Conservation (phyloP, 2,888 invertebrate genomes). For the Tricholauxania praeusta region DNA sequence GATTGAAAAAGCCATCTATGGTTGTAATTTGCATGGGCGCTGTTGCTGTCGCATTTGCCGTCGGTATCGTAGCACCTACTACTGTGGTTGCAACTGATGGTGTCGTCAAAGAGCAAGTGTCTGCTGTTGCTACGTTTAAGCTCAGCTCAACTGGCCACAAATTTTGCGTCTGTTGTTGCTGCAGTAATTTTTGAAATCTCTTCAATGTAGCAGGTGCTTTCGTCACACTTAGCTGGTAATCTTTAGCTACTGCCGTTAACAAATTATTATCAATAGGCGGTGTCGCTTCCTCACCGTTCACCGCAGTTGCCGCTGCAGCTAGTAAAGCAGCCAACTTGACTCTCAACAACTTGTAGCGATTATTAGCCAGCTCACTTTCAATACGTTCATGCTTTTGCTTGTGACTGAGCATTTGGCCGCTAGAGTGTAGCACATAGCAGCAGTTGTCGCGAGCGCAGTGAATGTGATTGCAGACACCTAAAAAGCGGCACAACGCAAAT, state of each 20-base stretch:
- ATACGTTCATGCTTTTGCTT: slow-evolving; percentile 95
- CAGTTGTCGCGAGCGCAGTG: slow-evolving; percentile 95
- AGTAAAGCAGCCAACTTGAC: slow-evolving; percentile 7
- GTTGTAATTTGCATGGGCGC: slow-evolving; percentile 40
- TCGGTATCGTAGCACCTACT: neutral
- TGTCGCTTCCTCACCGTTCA: neutral
- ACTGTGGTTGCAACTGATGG: no score
- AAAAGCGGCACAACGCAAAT: slow-evolving; percentile 78
- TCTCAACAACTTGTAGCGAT: slow-evolving; percentile 3
- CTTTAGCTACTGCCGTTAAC: no score
- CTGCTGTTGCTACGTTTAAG: neutral
- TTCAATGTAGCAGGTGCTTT: no score
- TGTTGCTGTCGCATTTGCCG: neutral
- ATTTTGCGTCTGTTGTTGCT: neutral
- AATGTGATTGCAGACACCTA: slow-evolving; percentile 68
- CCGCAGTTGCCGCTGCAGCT: slow-evolving; percentile 1
- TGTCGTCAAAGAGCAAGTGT: neutral
- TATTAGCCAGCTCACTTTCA: slow-evolving; percentile 76
- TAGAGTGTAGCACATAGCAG: slow-evolving; percentile 93
- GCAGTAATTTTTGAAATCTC: neutral
- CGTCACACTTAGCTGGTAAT: no score
- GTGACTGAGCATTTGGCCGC: slow-evolving; percentile 93
- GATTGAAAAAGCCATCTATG: slow-evolving; percentile 87
- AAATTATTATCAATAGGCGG: no score
- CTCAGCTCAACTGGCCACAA: neutral